A percentile compares a stretch with the other conserved stretches of the same genome.
phyloP scores from a whole-genome alignment of 2,888 invertebrate genomes.

The Calameuta idolon region DNA sequence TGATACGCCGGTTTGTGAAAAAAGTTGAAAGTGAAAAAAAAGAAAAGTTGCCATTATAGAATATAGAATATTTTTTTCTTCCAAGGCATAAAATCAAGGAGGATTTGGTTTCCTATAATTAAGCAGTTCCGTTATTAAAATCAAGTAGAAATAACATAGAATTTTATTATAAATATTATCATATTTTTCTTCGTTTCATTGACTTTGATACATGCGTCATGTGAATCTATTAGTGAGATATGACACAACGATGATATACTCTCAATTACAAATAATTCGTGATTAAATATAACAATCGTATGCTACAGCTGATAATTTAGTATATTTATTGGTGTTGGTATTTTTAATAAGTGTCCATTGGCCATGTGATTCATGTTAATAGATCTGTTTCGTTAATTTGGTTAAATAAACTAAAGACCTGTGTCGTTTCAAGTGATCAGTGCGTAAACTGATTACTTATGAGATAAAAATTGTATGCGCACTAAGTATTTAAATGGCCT shows the following conservation, averaged over 20 bases:
- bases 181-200: slow-evolving; percentile 19
- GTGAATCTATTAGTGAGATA: neutral
- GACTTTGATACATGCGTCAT: slow-evolving; percentile 22
- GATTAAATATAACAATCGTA: slow-evolving; percentile 10
- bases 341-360: neutral
- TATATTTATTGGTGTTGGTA: slow-evolving; percentile 3
- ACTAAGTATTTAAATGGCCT: neutral
- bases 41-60: slow-evolving; percentile 9
- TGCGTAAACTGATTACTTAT: neutral
- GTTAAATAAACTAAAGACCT: neutral
- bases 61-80: neutral
- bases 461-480: neutral
- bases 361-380: neutral
- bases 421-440: neutral
- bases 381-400: neutral
- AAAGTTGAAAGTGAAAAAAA: slow-evolving; percentile 1
- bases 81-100: neutral
- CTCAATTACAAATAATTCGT: slow-evolving; percentile 4
- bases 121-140: slow-evolving; percentile 8
- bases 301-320: slow-evolving; percentile 11
- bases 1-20: slow-evolving; percentile 39
- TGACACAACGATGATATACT: neutral
- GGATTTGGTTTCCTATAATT: neutral
- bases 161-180: slow-evolving; percentile 30
- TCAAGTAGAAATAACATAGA: slow-evolving; percentile 25